A percentile compares a stretch with the other conserved stretches of the same genome.
Conservation (phyloP, 2,797 vertebrate genomes). For the Poeciliopsis paucimaculata region DNA sequence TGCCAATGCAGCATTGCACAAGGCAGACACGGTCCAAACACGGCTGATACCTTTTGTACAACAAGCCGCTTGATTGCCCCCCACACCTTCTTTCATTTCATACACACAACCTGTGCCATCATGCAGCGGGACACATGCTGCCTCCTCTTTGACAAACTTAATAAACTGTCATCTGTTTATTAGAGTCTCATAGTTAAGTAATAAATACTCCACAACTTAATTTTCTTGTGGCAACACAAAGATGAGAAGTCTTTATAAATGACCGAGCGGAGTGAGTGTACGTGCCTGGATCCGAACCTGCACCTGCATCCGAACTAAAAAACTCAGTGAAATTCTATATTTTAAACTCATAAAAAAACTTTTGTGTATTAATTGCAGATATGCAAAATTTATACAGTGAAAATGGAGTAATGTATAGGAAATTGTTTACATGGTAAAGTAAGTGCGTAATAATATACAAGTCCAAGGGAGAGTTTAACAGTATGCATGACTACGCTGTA, state of each 20-base stretch:
- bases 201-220: slow-evolving; percentile 38
- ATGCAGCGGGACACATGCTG: slow-evolving; percentile 48
- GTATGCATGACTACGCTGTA: slow-evolving; percentile 65
- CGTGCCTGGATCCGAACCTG: slow-evolving; percentile 4
- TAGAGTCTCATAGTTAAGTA: slow-evolving; percentile 22
- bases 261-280: slow-evolving; percentile 18
- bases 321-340: background rate
- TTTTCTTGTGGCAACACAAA: slow-evolving; percentile 40
- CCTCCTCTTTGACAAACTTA: slow-evolving; percentile 26
- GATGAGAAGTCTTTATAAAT: slow-evolving; percentile 33
- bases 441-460: slow-evolving; percentile 42
- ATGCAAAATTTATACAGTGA: slow-evolving; percentile 26
- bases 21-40: slow-evolving; percentile 52
- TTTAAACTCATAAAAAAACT: slow-evolving; percentile 10
- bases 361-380: background rate
- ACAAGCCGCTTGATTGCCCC: slow-evolving; percentile 29
- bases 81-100: background rate
- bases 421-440: slow-evolving; percentile 31
- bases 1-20: slow-evolving; percentile 44
- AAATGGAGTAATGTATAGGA: slow-evolving; percentile 15
- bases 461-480: slow-evolving; percentile 63
- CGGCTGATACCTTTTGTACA: slow-evolving; percentile 27
- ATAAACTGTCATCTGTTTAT: slow-evolving; percentile 45
- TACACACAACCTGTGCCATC: slow-evolving; percentile 45
- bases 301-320: slow-evolving; percentile 8